Evolutionary conservation across 2,113 vertebrate species (phyloP), one percentile per base, ranked within the genome.

Genomic region (Agelaius tricolor): DNA sequence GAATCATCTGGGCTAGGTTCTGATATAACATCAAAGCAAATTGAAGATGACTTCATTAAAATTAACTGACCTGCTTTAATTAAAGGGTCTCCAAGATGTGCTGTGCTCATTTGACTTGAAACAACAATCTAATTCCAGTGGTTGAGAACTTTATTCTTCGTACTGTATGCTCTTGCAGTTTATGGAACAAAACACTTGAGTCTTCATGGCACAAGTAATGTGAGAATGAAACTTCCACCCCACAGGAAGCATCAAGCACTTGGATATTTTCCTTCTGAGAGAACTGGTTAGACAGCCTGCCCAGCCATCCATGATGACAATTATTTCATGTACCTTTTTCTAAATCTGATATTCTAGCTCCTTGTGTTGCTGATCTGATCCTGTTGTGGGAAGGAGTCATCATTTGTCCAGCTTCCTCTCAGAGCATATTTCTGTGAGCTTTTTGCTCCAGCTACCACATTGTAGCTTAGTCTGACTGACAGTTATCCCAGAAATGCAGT

Each of bases 21-120:
- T 93, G 90, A 76, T 66, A 23, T 22, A 59, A 77, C 75, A 90
- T 83, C 85, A 93, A 94, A 89, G 83, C 35, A 93, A 77, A 87
- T 1, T 61, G 57, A 77, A 87, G 69, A 81, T 3, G 4, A 87
- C 61, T 91, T 87, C 58, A 90, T 84, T 89, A 68, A 91, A 93
- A 76, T 72, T 41, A 95, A 86, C 88, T 83, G 90, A 86, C 68
- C 79, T 77, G 86, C 85, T 88, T 79, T 84, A 62, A 93, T 77
- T 68, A 88, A 90, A 88, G 72, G 22, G 9, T 73, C 72, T 86
- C 63, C 65, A 73, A 74, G 79, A 77, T 22, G 57, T 49, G 44
- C 15, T 0, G 0, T 28, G 66, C 69, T 94, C 31, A 35, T 75
- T 54, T 65, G 62, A 87, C 80, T 78, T 89, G 20, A 61, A 84